These are phyloP conservation scores for Panthera tigris DNA, from an alignment of 2,113 vertebrate species.

Conservation along the genomic window DNA sequence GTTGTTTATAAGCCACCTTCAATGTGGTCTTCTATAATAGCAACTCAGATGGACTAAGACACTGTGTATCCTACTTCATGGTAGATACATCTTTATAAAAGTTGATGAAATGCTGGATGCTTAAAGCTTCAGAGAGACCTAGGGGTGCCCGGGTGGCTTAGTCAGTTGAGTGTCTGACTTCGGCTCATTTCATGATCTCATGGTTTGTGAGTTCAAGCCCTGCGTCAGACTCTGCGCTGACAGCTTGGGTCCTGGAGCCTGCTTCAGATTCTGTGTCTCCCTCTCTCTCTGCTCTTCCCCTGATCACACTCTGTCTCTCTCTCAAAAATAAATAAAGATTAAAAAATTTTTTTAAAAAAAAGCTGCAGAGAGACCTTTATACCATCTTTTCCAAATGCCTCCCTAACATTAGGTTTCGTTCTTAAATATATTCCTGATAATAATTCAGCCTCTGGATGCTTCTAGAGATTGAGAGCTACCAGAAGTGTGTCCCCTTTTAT, in stretches of 20 bases:
- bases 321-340: too few species aligned
- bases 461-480: neutral
- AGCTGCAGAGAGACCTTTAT: neutral
- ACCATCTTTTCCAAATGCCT: neutral
- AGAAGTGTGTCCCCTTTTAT: neutral
- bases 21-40: neutral
- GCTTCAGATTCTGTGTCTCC: too few species aligned
- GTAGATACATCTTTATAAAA: neutral
- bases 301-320: too few species aligned
- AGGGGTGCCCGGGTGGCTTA: too few species aligned
- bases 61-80: neutral
- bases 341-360: too few species aligned
- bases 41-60: neutral
- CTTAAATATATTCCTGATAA: neutral
- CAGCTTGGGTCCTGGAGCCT: too few species aligned
- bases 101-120: neutral
- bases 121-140: neutral
- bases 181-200: too few species aligned
- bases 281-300: too few species aligned
- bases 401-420: neutral
- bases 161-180: too few species aligned
- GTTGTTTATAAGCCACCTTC: neutral
- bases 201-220: too few species aligned
- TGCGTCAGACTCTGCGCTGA: too few species aligned
- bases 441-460: neutral